Base-by-base conservation (phyloP, 2,113 vertebrate species). In the Phoenicopterus ruber region DNA sequence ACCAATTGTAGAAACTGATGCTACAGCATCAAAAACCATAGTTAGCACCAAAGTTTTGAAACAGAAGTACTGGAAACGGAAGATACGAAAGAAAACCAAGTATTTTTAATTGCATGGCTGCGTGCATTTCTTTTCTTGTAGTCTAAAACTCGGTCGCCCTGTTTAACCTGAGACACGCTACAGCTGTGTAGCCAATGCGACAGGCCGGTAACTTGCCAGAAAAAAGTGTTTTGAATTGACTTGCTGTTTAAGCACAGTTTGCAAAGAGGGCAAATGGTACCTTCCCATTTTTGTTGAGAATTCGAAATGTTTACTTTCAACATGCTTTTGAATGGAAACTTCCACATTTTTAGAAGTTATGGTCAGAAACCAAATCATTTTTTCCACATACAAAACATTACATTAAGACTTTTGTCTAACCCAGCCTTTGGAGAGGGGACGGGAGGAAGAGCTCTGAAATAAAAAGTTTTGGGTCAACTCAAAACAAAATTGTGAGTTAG, bases 181-280 rank as follows among this genome's bases (percentile, higher is more conserved):
- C 31, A 38, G 42, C 18, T 17, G 17, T 29, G 18, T 14, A n/a
- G 61, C 47, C 36, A 65, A 9, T 0, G 0, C 5, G 1, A 54
- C 36, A 49, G 57, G 34, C 65, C 4, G 3, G 24, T 82, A 44
- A 62, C 34, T 57, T 44, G 18, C 18, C 52, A 71, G 57, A 4
- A 44, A 44, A 49, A n/a, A 8, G 20, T 26, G 26, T 1, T 93
- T 42, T 70, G 55, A 34, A 31, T 59, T 0, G 0, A 34, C 31
- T 70, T 40, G 18, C 21, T 28, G 26, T 61, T 16, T n/a, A n/a
- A n/a, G n/a, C n/a, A n/a, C n/a, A n/a, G n/a, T 81, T 55, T 62
- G 38, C 15, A n/a, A 59, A 44, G 69, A 50, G 36, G 55, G 29
- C 54, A 59, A 91, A 32, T 4, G 1, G 46, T 21, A 29, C 13